phyloP scores from a whole-genome alignment of 2,113 vertebrate genomes.

The Alaudala cheleensis region DNA sequence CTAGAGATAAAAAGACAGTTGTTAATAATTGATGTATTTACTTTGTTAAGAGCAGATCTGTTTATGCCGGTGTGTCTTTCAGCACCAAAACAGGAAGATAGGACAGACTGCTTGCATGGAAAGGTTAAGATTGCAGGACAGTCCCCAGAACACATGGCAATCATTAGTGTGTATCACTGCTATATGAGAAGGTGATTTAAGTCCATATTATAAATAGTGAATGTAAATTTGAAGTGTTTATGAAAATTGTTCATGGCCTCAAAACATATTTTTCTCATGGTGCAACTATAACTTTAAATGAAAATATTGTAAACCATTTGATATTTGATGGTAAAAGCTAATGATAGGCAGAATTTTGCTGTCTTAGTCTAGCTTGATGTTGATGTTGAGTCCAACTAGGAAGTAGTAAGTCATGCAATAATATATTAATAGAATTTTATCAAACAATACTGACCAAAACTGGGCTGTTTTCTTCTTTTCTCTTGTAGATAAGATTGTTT shows the following conservation, averaged over 20 bases:
- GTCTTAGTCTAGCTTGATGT: background rate
- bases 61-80: background rate
- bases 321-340: background rate
- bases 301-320: background rate
- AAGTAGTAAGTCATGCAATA: background rate
- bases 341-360: background rate
- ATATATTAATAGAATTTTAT: background rate
- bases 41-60: background rate
- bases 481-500: constrained; percentile 86
- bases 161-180: background rate
- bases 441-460: background rate
- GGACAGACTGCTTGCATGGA: background rate
- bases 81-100: background rate
- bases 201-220: background rate
- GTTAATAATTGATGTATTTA: background rate
- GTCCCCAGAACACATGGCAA: background rate
- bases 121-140: background rate
- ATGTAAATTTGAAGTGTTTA: background rate
- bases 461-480: constrained; percentile 19
- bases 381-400: background rate
- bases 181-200: background rate
- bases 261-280: background rate
- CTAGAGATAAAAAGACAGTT: background rate
- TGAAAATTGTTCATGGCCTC: background rate
- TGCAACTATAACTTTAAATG: background rate